These are phyloP conservation scores for Megalops atlanticus DNA, from an alignment of 2,113 vertebrate genomes.

Conservation along the genomic window DNA sequence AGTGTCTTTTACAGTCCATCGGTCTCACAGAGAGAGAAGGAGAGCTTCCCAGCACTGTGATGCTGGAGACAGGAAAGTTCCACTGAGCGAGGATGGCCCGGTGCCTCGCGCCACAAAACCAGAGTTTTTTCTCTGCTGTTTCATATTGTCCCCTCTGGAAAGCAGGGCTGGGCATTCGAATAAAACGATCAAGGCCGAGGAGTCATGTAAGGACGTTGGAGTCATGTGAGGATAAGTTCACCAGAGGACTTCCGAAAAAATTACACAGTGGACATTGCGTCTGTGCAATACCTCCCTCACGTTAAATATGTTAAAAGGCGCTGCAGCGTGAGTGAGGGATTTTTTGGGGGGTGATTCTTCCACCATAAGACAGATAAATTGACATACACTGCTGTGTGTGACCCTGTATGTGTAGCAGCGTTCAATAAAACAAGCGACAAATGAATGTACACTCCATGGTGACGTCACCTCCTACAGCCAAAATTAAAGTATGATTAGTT, in stretches of 20 bases:
- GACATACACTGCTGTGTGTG: background rate
- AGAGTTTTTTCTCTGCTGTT: background rate
- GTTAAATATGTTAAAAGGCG: background rate
- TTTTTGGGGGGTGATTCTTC: background rate
- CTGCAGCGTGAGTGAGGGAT: background rate
- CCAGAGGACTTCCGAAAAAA: background rate
- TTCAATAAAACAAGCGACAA: background rate
- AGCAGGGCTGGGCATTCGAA: slow-evolving; percentile 17
- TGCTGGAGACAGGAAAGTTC: slow-evolving; percentile 9
- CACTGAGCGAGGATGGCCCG: background rate
- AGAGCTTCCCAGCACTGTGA: background rate
- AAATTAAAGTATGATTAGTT: background rate
- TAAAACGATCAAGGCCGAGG: background rate
- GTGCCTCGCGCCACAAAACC: background rate
- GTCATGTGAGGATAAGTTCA: slow-evolving; percentile 26
- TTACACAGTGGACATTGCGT: background rate
- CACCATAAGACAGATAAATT: background rate
- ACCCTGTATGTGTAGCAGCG: background rate
- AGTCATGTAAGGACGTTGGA: slow-evolving; percentile 30
- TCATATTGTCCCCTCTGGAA: slow-evolving; percentile 16
- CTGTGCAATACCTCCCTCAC: slow-evolving; percentile 4
- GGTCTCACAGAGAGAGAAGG: background rate
- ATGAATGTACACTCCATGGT: background rate
- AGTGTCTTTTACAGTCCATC: background rate
- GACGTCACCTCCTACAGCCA: background rate